Percentiles rank a stretch among this genome's conserved stretches.
Evolutionary conservation across 2,888 invertebrate species (phyloP).

Genomic region (Melolontha melolontha): DNA sequence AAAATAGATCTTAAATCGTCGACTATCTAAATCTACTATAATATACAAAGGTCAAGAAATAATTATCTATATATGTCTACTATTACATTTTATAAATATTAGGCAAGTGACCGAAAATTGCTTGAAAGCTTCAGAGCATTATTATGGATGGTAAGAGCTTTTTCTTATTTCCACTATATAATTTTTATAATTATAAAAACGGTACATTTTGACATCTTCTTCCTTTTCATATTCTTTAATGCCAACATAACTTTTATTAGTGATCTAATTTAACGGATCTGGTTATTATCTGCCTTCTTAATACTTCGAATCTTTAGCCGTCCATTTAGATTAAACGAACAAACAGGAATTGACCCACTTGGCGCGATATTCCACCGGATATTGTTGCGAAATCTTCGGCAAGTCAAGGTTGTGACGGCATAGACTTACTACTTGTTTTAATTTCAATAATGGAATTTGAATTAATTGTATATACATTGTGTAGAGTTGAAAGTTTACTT

Average conservation of each 20-base stretch:
- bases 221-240: constrained; percentile 5
- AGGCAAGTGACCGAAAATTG: constrained; percentile 30
- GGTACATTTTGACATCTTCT: constrained; percentile 9
- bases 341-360: neutral
- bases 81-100: constrained; percentile 3
- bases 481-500: too few species aligned
- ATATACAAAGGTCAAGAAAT: too few species aligned
- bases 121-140: constrained; percentile 23
- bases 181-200: constrained; percentile 10
- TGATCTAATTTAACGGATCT: constrained; percentile 15
- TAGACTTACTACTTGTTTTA: too few species aligned
- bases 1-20: too few species aligned
- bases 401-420: too few species aligned
- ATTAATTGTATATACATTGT: too few species aligned
- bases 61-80: too few species aligned
- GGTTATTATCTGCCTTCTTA: constrained; percentile 26
- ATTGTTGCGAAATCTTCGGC: too few species aligned
- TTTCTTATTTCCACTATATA: constrained; percentile 15
- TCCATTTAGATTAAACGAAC: neutral
- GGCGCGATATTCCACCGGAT: too few species aligned
- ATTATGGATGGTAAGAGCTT: constrained; percentile 21
- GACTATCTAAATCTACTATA: too few species aligned
- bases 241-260: neutral
- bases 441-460: too few species aligned
- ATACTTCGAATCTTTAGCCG: constrained; percentile 4